Evolutionary conservation across 2,797 vertebrate genomes (phyloP).

Genomic region (Octomys mimax): DNA sequence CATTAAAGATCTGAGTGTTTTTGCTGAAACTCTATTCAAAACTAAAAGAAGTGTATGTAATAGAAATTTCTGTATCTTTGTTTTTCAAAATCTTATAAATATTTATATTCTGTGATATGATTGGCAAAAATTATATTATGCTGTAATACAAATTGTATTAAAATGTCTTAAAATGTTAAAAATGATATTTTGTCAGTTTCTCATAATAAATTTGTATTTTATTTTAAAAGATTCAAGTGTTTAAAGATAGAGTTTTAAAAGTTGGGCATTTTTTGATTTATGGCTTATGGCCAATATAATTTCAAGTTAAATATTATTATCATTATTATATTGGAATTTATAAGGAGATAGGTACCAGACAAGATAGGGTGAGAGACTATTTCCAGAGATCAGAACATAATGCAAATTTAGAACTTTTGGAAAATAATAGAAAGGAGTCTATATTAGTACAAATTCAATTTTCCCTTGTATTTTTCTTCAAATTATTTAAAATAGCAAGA

Average conservation of each 20-base stretch:
- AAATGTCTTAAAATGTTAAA: constrained; percentile 63
- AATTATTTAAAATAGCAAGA: constrained; percentile 54
- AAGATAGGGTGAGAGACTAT: neutral
- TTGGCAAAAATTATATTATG: neutral
- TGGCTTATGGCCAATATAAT: constrained; percentile 47
- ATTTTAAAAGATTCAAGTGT: constrained; percentile 42
- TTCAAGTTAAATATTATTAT: constrained; percentile 67
- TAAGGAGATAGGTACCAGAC: constrained; percentile 17
- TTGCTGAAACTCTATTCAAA: constrained; percentile 56
- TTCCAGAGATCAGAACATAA: neutral
- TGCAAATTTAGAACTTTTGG: constrained; percentile 39
- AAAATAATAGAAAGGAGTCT: constrained; percentile 46
- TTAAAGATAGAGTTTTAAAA: constrained; percentile 51
- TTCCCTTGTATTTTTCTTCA: constrained; percentile 38
- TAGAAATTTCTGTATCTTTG: constrained; percentile 28
- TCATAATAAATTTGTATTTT: constrained; percentile 48
- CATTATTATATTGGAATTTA: constrained; percentile 5
- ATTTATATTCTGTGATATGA: constrained; percentile 38
- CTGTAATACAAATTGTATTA: constrained; percentile 58
- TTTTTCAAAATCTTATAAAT: constrained; percentile 62
- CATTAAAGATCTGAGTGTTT: constrained; percentile 32
- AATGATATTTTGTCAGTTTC: constrained; percentile 57
- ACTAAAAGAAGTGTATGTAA: neutral
- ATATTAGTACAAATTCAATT: constrained; percentile 22
- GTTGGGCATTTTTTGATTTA: constrained; percentile 1